Conservation (phyloP, 2,113 vertebrate genomes). For the Platysternon megacephalum region DNA sequence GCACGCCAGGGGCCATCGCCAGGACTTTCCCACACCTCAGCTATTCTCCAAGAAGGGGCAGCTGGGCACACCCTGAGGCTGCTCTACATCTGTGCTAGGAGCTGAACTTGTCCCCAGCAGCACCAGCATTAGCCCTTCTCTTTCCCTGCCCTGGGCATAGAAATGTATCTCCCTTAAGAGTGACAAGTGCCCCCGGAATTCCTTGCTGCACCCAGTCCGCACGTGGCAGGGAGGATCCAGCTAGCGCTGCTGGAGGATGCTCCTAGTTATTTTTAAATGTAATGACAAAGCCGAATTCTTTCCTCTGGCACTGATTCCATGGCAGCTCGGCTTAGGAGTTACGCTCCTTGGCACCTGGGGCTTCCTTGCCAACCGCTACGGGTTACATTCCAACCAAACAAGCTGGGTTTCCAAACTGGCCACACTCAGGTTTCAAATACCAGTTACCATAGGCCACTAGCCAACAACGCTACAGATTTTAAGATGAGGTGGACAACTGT, state of each 20-base stretch:
- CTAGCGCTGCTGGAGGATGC: neutral
- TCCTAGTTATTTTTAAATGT: neutral
- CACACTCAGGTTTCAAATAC: neutral
- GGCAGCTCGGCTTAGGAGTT: too few species aligned
- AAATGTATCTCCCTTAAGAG: neutral
- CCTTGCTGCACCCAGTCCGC: neutral
- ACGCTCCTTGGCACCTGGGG: neutral
- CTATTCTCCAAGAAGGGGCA: neutral
- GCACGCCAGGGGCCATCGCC: too few species aligned
- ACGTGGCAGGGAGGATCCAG: neutral
- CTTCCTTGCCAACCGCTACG: neutral
- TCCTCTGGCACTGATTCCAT: neutral
- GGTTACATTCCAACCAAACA: neutral
- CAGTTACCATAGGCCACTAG: neutral
- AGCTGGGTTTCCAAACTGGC: neutral
- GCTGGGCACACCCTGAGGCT: neutral
- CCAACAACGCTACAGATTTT: neutral
- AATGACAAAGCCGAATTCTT: neutral
- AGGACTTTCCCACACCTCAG: neutral
- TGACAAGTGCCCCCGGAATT: neutral
- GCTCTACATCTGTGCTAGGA: rapidly evolving
- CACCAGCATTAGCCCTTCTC: neutral
- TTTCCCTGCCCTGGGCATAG: neutral
- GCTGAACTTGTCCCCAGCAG: rapidly evolving
- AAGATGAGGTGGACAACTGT: neutral